Base-by-base conservation (phyloP, 2,113 vertebrate genomes). In the Siniperca knerii region DNA sequence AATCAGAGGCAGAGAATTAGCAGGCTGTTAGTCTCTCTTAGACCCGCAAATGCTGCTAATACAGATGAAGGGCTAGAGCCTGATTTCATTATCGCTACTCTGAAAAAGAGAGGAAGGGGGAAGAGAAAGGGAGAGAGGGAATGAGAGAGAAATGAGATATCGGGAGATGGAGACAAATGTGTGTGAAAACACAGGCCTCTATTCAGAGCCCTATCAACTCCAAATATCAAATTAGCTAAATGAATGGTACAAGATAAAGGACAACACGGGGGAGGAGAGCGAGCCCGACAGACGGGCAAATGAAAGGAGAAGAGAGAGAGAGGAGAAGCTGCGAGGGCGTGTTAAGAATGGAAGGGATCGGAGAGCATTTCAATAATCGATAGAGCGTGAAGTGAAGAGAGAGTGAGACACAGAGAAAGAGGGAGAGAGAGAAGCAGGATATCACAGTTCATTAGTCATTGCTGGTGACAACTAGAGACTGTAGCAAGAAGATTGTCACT, bases 211-310 rank as follows among this genome's bases (percentile, higher is more conserved):
- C 75, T 92, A 95, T 94, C 93, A 86, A 90, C 81, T 89, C 52
- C 90, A 92, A 93, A 93, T 88, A 94, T 94, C 93, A 94, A 95
- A 95, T 95, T 92, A 95, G 89, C 91, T 75, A 92, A 94, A 94
- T 94, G 93, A 93, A 94, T 87, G 90, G 82, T 82, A 93, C 92
- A 93, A 91, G 93, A 93, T 91, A 91, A 90, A 92, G 87, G 85
- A 81, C 69, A 40, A 89, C 79, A 35, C 23, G 0, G 79, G 29
- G 87, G 78, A 67, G 76, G 84, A 75, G 82, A 69, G 83, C 5
- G 44, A 68, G 81, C 64, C 3, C 1, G 35, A 60, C 60, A 55
- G 82, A 83, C 33, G 16, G 64, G 85, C 37, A 42, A 92, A 81
- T 72, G 87, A 86, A 87, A 79, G 42, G 61, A 7, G 50, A 20